phyloP scores from a whole-genome alignment of 2,797 vertebrate genomes.

The Centroberyx gerrardi region DNA sequence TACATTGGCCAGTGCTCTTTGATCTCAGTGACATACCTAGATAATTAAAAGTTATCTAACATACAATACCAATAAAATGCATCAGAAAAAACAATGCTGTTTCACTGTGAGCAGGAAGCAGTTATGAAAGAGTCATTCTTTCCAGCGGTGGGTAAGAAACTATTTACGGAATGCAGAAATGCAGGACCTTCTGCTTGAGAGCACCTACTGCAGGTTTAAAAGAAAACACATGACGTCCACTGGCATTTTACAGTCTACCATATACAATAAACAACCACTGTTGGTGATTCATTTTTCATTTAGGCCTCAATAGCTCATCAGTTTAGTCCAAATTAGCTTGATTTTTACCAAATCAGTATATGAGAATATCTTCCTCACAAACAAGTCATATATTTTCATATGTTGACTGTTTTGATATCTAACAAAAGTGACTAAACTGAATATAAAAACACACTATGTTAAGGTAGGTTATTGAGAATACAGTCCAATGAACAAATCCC shows the following conservation, averaged over 20 bases:
- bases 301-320: background rate
- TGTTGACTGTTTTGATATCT: too few relatives aligned
- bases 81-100: background rate
- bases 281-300: background rate
- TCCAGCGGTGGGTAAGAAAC: background rate
- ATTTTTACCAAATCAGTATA: background rate
- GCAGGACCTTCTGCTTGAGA: conserved; percentile 47
- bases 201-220: conserved; percentile 20
- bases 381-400: too few relatives aligned
- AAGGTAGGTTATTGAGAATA: background rate
- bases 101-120: conserved; percentile 3
- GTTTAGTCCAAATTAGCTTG: background rate
- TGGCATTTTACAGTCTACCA: background rate
- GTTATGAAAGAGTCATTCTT: background rate
- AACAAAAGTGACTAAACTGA: too few relatives aligned
- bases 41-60: background rate
- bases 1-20: too few relatives aligned
- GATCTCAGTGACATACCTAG: too few relatives aligned
- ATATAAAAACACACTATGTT: too few relatives aligned
- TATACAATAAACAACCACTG: background rate
- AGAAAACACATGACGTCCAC: conserved; percentile 23
- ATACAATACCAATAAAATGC: background rate
- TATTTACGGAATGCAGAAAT: conserved; percentile 75
- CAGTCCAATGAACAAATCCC: too few relatives aligned
- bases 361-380: too few relatives aligned